These are phyloP conservation scores for Eretmodus cyanostictus DNA, from an alignment of 2,113 vertebrate genomes.

Conservation along the genomic window DNA sequence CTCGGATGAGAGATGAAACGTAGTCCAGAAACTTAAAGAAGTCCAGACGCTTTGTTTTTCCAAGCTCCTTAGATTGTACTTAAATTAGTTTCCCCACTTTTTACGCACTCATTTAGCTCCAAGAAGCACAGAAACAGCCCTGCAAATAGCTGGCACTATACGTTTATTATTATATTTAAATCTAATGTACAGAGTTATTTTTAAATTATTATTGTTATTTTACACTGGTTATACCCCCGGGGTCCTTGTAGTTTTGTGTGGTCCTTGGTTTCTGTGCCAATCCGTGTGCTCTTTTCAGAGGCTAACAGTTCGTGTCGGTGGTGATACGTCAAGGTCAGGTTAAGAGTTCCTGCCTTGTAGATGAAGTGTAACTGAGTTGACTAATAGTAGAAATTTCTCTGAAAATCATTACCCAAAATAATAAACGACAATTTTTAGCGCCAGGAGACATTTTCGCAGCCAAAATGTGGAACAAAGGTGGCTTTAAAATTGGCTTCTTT, in stretches of 20 bases:
- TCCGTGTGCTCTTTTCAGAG: not conserved
- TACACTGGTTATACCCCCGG: accelerated
- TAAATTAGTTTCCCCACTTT: not conserved
- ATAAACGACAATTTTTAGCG: not conserved
- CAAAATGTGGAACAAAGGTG: not conserved
- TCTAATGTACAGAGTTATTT: not conserved
- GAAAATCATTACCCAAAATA: not conserved
- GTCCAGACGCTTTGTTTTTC: not conserved
- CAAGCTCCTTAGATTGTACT: not conserved
- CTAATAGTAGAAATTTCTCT: not conserved
- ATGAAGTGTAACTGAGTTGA: not conserved
- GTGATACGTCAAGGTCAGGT: not conserved
- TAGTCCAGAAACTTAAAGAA: not conserved
- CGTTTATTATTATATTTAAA: not conserved
- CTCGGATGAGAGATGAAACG: not conserved
- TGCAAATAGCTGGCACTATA: accelerated
- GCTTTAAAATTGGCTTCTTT: accelerated
- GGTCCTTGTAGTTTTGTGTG: not conserved
- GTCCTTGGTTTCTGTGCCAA: not conserved
- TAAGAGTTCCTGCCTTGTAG: not conserved
- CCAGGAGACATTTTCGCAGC: not conserved
- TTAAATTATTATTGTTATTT: not conserved
- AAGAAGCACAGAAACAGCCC: not conserved
- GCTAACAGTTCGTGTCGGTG: not conserved
- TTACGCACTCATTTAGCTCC: not conserved